Conservation (phyloP, 2,888 invertebrate species). For the Nebria salina region DNA sequence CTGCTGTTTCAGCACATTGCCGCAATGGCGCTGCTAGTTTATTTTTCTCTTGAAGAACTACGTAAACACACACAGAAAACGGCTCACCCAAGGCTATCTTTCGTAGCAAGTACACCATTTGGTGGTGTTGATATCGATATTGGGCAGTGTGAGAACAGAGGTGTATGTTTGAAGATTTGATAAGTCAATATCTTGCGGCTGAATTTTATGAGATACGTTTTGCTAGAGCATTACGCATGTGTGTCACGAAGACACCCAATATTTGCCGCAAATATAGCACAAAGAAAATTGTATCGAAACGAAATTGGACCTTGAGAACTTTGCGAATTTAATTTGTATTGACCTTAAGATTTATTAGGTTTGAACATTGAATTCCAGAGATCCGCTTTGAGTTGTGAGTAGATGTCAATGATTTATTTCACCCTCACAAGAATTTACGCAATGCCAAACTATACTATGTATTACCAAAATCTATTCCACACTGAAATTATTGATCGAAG, state of each 20-base stretch:
- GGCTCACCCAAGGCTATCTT: not conserved
- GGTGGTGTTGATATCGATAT: not conserved
- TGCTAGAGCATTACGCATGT: slow-evolving; percentile 34
- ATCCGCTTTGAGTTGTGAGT: not conserved
- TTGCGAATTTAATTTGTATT: not conserved
- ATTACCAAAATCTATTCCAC: not conserved
- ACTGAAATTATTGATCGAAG: no score
- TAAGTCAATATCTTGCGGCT: slow-evolving; percentile 42
- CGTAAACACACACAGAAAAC: not conserved
- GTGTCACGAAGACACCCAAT: slow-evolving; percentile 37
- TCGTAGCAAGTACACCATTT: not conserved
- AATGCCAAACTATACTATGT: not conserved
- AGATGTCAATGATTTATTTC: not conserved
- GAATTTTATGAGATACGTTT: slow-evolving; percentile 40
- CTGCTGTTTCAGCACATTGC: not conserved
- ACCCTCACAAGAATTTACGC: not conserved
- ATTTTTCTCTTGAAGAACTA: not conserved
- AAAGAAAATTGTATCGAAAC: slow-evolving; percentile 32
- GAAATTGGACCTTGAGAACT: not conserved
- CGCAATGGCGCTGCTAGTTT: not conserved
- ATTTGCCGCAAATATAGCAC: slow-evolving; percentile 23
- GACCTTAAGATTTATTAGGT: not conserved
- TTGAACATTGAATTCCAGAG: not conserved
- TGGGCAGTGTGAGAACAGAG: not conserved
- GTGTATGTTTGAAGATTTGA: slow-evolving; percentile 38